phyloP scores from a whole-genome alignment of 2,888 invertebrate genomes.

The Caradrina kadenii region DNA sequence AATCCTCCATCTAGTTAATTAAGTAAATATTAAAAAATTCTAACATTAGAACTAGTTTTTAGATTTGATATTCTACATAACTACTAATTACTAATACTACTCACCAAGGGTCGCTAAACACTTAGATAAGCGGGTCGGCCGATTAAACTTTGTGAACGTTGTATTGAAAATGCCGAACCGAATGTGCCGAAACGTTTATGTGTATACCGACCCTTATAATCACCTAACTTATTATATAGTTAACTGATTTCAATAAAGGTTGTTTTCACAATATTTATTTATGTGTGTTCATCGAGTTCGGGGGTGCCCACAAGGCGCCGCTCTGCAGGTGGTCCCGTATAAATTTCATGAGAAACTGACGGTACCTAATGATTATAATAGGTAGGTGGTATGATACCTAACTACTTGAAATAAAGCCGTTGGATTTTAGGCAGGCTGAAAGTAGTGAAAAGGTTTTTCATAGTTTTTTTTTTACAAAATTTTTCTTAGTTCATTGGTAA shows the following conservation, averaged over 20 bases:
- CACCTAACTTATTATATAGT: constrained; percentile 43
- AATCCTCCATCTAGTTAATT: not conserved
- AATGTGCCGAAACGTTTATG: too few species aligned
- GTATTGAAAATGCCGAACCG: constrained; percentile 6
- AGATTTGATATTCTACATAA: not conserved
- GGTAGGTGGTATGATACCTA: constrained; percentile 24
- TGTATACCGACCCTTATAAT: constrained; percentile 10
- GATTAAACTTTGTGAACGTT: too few species aligned
- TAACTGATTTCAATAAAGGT: constrained; percentile 25
- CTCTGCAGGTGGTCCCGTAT: constrained; percentile 59
- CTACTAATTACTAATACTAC: too few species aligned
- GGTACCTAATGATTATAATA: constrained; percentile 47
- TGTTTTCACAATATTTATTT: constrained; percentile 51
- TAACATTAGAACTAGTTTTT: not conserved
- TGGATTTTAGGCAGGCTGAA: not conserved
- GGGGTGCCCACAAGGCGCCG: constrained; percentile 54
- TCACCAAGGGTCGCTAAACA: too few species aligned
- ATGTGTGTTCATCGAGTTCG: constrained; percentile 28
- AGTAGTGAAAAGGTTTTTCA: not conserved
- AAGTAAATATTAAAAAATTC: not conserved
- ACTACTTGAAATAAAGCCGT: constrained; percentile 4
- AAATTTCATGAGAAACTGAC: constrained; percentile 54
- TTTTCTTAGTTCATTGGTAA: not conserved
- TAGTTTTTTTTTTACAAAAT: not conserved
- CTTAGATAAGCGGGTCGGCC: too few species aligned